Evolutionary conservation across 2,113 vertebrate genomes (phyloP), one percentile per base, ranked within the genome.

Genomic region (Ciconia maguari): DNA sequence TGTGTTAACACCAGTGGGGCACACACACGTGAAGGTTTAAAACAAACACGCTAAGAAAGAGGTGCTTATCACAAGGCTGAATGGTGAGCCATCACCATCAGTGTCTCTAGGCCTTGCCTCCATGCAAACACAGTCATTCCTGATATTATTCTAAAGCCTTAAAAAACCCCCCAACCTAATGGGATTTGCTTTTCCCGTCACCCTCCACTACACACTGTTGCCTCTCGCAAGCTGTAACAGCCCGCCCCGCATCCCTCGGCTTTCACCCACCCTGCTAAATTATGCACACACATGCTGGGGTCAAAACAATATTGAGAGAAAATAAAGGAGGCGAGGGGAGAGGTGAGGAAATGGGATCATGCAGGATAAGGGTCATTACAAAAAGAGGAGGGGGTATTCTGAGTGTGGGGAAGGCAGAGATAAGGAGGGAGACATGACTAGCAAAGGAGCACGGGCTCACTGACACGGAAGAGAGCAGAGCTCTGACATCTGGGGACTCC

Each of bases 201-300:
- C 69, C 38, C 57, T 80, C 41, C 71, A 6, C 17, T 21, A 32
- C 66, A 27, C 38, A 11, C n/a, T 14, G 29, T 12, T 75, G 79
- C 70, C 69, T 49, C 32, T 41, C 0, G 0, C 14, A 22, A 32
- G 46, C 52, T 2, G 1, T 10, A 36, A 51, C 74, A 6, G 60
- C 49, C 34, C 54, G 41, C 34, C 30, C 62, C 0, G 0, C 8
- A 5, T 9, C 48, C 32, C 48, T 42, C 1, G 0, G 29, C 64
- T 77, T 52, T 65, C 79, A 24, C 32, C 24, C 4, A 0, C 78
- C 49, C 44, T 6, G 22, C 11, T 54, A 17, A 30, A 76, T 71
- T n/a, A 65, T 41, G 64, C 81, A 60, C 41, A 38, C 32, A 26
- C 64, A 46, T 9, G 52, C 65, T 36, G 61, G 70, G 41, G 41